Evolutionary conservation across 2,113 vertebrate species (phyloP).

Genomic region (Trogon melanurus): DNA sequence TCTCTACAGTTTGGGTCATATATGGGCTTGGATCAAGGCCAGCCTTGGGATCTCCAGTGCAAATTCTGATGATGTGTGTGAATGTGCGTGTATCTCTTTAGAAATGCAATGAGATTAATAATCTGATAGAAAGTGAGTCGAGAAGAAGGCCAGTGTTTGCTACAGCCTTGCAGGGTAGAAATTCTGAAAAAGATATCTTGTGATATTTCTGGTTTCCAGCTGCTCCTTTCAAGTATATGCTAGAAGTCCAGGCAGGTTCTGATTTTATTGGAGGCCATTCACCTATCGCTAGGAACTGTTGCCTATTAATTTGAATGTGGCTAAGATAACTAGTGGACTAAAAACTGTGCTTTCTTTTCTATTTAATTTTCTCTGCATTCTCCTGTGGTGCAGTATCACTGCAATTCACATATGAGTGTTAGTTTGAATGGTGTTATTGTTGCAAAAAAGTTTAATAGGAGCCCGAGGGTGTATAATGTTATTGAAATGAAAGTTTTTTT

Average conservation of each 20-base stretch:
- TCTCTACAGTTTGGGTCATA: neutral
- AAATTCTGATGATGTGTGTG: neutral
- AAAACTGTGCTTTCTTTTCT: constrained; percentile 8
- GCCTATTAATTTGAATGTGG: constrained; percentile 6
- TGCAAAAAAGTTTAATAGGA: constrained; percentile 64
- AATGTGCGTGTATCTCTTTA: neutral
- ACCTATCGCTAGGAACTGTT: neutral
- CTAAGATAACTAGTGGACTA: neutral
- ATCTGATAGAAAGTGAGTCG: neutral
- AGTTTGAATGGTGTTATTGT: constrained; percentile 63
- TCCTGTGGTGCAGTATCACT: constrained; percentile 34
- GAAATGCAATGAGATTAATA: neutral
- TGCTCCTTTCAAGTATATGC: neutral
- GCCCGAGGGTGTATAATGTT: constrained; percentile 34
- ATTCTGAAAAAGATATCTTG: neutral
- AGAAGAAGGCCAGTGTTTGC: neutral
- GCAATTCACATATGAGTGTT: constrained; percentile 54
- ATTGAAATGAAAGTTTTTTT: constrained; percentile 65
- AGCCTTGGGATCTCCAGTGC: neutral
- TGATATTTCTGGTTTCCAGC: neutral
- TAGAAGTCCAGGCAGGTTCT: neutral
- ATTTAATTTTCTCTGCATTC: constrained; percentile 48
- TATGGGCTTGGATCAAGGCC: neutral
- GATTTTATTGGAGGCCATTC: neutral
- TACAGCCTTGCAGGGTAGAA: neutral